Percentiles rank a stretch among this genome's conserved stretches.
These are phyloP conservation scores for Leptodactylus fuscus DNA, from an alignment of 2,113 vertebrate genomes.

Conservation along the genomic window DNA sequence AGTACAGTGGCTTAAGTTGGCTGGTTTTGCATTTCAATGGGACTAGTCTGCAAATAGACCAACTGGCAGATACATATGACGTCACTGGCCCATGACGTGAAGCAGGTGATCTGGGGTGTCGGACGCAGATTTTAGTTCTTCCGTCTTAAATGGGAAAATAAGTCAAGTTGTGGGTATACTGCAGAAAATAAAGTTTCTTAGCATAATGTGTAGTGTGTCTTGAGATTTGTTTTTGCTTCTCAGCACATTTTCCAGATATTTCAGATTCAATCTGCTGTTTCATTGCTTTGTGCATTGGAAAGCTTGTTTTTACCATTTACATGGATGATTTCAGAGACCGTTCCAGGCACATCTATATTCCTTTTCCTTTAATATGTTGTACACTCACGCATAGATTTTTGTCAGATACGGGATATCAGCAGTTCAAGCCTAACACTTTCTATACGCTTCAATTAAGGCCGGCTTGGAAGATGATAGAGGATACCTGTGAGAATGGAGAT, in stretches of 20 bases:
- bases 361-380: neutral
- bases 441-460: neutral
- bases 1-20: no score
- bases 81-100: no score
- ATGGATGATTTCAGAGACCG: neutral
- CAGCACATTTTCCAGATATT: neutral
- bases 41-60: no score
- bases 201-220: no score
- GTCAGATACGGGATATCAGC: neutral
- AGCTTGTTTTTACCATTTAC: neutral
- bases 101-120: no score
- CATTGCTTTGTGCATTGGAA: neutral
- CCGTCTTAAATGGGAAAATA: no score
- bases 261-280: neutral
- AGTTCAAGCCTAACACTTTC: neutral
- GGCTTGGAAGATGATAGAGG: neutral
- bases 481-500: slow-evolving; percentile 10
- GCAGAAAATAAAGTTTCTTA: no score
- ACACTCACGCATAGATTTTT: neutral
- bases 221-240: no score
- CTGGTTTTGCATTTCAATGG: no score
- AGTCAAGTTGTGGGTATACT: no score
- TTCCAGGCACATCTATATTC: neutral
- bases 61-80: no score
- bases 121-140: no score